Evolutionary conservation across 2,797 vertebrate species (phyloP), one percentile per base, ranked within the genome.

Genomic region (Cynopterus sphinx): DNA sequence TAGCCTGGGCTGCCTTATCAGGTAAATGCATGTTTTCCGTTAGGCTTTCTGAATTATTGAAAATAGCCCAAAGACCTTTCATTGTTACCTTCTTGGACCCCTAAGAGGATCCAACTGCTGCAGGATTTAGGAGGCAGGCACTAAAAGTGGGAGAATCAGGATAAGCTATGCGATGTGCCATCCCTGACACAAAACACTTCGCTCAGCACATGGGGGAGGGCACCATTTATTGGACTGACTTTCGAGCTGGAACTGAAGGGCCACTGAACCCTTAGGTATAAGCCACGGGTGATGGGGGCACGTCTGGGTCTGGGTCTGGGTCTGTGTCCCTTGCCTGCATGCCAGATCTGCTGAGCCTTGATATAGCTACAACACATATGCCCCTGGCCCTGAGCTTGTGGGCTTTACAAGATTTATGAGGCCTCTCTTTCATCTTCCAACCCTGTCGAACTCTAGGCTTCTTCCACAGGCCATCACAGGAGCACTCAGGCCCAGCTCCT

Each of bases 21-120:
- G 68, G 82, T 92, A 88, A 93, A 96, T 57, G 90, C 97, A 93
- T 78, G 51, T 26, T 90, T 96, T 94, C 95, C 68, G 1, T 90
- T 86, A 86, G 77, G 59, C 96, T 95, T 93, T 97, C 92, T 88
- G 63, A 91, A 97, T 90, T 88, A 79, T 28, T 79, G 65, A 94
- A 95, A 96, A 88, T 74, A 90, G 74, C 21, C 39, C n/a, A 67
- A 81, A 41, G 41, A 92, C 63, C n/a, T 73, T 92, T 53, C 53
- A 9, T 88, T 79, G 82, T 93, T 88, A 83, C 90, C 57, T 90
- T 86, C 68, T 67, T 65, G 21, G 78, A 88, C 49, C 73, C 46
- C 43, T n/a, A 4, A 41, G 63, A 78, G 46, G 87, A 57, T 61
- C 36, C 57, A 67, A 8, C 26, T 83, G 71, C 41, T 77, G 21